These are phyloP conservation scores for Bubalus kerabau DNA, from an alignment of 2,113 vertebrate species.

Conservation along the genomic window DNA sequence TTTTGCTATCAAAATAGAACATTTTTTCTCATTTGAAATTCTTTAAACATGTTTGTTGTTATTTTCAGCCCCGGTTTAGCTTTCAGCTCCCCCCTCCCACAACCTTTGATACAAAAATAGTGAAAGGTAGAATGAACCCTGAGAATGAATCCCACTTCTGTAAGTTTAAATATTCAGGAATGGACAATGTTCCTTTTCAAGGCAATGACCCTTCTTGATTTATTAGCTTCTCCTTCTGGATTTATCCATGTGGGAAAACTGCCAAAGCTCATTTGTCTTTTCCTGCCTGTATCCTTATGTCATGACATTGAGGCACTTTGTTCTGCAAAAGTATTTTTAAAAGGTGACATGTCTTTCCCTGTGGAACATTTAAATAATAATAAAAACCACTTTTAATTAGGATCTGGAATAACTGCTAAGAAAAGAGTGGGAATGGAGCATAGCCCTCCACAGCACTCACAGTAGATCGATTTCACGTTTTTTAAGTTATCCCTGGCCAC, in stretches of 20 bases:
- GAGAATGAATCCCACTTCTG: neutral
- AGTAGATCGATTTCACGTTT: neutral
- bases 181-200: constrained; percentile 15
- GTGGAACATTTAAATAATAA: constrained; percentile 54
- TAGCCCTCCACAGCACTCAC: neutral
- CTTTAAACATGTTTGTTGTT: neutral
- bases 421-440: neutral
- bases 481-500: neutral
- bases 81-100: neutral
- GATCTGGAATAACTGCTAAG: constrained; percentile 21
- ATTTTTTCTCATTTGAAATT: neutral
- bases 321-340: constrained; percentile 54
- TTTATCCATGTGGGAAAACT: constrained; percentile 42
- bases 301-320: constrained; percentile 32
- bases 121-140: neutral
- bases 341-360: constrained; percentile 52
- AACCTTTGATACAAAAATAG: neutral
- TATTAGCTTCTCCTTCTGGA: constrained; percentile 41
- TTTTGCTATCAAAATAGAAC: neutral
- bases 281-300: neutral
- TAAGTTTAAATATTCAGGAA: neutral
- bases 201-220: constrained; percentile 25
- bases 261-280: constrained; percentile 54
- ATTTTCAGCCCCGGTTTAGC: neutral
- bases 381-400: constrained; percentile 54